These are phyloP conservation scores for Tadarida brasiliensis DNA, from an alignment of 2,797 vertebrate species.

Conservation along the genomic window DNA sequence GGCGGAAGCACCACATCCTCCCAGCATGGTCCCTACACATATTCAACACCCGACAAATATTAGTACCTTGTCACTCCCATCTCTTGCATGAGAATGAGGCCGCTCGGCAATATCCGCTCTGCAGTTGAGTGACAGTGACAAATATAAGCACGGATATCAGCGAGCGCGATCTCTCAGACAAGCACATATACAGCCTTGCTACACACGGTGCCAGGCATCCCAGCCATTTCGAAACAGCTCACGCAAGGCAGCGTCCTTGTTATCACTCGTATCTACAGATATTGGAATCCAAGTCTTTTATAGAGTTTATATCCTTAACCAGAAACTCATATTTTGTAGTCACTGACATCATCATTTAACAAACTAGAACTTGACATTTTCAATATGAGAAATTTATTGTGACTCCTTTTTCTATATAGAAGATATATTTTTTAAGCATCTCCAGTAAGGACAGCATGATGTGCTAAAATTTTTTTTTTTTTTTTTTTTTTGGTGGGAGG, in stretches of 20 bases:
- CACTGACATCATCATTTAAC: constrained; percentile 74
- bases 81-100: constrained; percentile 62
- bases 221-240: constrained; percentile 62
- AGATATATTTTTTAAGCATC: constrained; percentile 56
- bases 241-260: constrained; percentile 25
- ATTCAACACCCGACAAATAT: not conserved
- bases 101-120: constrained; percentile 67
- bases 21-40: not conserved
- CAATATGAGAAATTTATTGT: constrained; percentile 75
- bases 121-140: constrained; percentile 69
- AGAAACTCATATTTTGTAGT: constrained; percentile 70
- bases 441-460: constrained; percentile 21
- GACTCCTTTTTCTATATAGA: constrained; percentile 56
- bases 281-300: constrained; percentile 69
- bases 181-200: not conserved
- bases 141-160: constrained; percentile 64
- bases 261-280: constrained; percentile 70
- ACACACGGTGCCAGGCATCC: constrained; percentile 51
- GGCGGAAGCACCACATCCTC: not conserved
- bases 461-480: not conserved
- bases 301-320: constrained; percentile 56
- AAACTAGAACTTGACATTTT: constrained; percentile 76
- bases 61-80: not conserved
- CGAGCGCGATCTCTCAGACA: constrained; percentile 54
- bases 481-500: not conserved